Base-by-base conservation (phyloP, 1,140 invertebrate genomes). In the Battus philenor region DNA sequence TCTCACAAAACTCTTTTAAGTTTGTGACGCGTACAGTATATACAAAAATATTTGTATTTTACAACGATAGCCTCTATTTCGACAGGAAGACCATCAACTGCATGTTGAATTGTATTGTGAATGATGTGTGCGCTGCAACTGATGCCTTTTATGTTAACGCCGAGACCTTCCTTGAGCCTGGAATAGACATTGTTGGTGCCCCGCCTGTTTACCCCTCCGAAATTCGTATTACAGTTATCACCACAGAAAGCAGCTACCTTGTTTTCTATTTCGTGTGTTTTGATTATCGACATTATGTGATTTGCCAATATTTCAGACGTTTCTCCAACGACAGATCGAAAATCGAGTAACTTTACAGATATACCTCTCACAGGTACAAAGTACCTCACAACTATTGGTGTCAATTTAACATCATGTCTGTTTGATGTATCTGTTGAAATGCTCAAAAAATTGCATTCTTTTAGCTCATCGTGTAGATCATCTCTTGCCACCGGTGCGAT, bases 1-100 rank as follows among this genome's bases (percentile, higher is more conserved):
- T 38, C 26, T 38, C 33, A 38, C 45, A 47, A 30, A 47, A 47
- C 24, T 47, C 45, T 47, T 47, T 47, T 18, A 47, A 29, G 24
- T 26, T 20, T 47, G 24, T 30, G 11, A 30, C 26, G 7, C 45
- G 33, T 38, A 47, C 45, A 11, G 32, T 47, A 18, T 47, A 38
- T 29, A 39, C 30, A 38, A 12, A 38, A 43, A 49, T 33, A 33
- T 43, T 8, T 49, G 29, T 29, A 50, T 38, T 47, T 47, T 32
- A 20, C 15, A 39, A 30, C 45, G 33, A 39, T 47, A 17, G 33
- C 10, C 24, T 38, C 45, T 30, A 30, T 30, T 20, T 47, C 16
- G 4, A 30, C n/a, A 11, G 29, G 9, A 6, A 45, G 29, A 20
- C 16, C n/a, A 31, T 44, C 41, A 32, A 16, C n/a, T 44, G 13